Base-by-base conservation (phyloP, 2,797 vertebrate species). In the Calcarius lapponicus region DNA sequence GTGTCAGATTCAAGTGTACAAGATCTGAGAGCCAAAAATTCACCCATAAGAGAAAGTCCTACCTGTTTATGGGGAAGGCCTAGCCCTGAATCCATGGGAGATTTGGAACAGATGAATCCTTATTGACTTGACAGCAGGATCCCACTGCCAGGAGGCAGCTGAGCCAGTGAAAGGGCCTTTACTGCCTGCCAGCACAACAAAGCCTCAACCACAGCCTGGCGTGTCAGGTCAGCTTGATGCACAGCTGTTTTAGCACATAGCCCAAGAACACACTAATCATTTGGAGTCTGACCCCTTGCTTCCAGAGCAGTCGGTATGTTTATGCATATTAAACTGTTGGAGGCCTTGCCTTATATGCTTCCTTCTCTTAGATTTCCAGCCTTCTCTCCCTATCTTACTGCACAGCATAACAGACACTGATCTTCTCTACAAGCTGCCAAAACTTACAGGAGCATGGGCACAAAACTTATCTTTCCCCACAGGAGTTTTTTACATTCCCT, bases 51-150 rank as follows among this genome's bases (percentile, higher is more conserved):
- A 40, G 9, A 60, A 75, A 93, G 73, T 18, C 32, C 50, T 53
- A 21, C 26, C 36, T 53, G 48, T 10, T 76, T 36, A 51, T 20
- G 17, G n/a, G 36, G 21, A 62, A 74, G 34, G 50, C 24, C 38
- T 9, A 48, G 19, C 36, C 25, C 53, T 74, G 50, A 42, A 6
- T 28, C 51, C 72, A n/a, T 88, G 13, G 57, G 53, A 69, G 13
- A n/a, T 47, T 42, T 78, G 53, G 45, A 43, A 38, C 0, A 0
- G 22, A 13, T 3, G 6, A 28, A 32, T 7, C 13, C n/a, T 80
- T 58, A 19, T 8, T 70, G 82, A 57, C 50, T 78, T 51, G 11
- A 48, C 60, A 80, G 79, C 36, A 34, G 71, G 22, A 58, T 32
- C n/a, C 10, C 25, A 38, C 6, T 38, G 42, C n/a, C 56, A 75